phyloP scores from a whole-genome alignment of 2,888 invertebrate genomes.

The Chesias legatella region DNA sequence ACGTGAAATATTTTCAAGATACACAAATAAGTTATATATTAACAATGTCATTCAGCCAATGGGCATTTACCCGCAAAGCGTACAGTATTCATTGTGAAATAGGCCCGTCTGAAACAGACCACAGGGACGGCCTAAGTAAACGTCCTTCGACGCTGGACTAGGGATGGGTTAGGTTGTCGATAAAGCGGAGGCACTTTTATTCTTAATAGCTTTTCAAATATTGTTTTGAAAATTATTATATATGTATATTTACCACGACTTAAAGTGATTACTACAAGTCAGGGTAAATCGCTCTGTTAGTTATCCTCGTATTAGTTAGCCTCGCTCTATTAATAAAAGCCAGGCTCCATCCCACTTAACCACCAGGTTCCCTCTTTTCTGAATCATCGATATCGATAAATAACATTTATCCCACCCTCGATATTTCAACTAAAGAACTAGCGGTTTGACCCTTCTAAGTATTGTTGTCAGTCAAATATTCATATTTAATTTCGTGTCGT shows the following conservation, averaged over 20 bases:
- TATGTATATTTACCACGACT: no score
- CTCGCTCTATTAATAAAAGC: no score
- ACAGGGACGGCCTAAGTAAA: slow-evolving; percentile 69
- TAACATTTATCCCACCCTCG: no score
- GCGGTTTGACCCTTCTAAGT: slow-evolving; percentile 54
- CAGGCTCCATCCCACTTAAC: no score
- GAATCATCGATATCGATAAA: no score
- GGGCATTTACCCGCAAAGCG: slow-evolving; percentile 68
- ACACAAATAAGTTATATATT: slow-evolving; percentile 59
- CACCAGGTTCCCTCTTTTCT: no score
- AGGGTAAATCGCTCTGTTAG: no score
- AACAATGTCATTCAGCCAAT: slow-evolving; percentile 63
- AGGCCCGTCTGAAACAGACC: slow-evolving; percentile 58
- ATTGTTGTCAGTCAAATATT: slow-evolving; percentile 68
- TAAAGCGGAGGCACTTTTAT: slow-evolving; percentile 1
- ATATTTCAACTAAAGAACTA: slow-evolving; percentile 54
- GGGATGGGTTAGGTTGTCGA: slow-evolving; percentile 15
- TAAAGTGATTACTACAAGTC: no score
- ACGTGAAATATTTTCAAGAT: slow-evolving; percentile 44
- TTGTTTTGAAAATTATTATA: no score
- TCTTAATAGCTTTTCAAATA: neutral
- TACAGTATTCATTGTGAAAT: slow-evolving; percentile 64
- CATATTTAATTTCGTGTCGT: slow-evolving; percentile 70
- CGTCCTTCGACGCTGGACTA: slow-evolving; percentile 42
- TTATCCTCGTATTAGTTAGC: no score